Base-by-base conservation (phyloP, 1,140 invertebrate genomes). In the Drosophila athabasca region DNA sequence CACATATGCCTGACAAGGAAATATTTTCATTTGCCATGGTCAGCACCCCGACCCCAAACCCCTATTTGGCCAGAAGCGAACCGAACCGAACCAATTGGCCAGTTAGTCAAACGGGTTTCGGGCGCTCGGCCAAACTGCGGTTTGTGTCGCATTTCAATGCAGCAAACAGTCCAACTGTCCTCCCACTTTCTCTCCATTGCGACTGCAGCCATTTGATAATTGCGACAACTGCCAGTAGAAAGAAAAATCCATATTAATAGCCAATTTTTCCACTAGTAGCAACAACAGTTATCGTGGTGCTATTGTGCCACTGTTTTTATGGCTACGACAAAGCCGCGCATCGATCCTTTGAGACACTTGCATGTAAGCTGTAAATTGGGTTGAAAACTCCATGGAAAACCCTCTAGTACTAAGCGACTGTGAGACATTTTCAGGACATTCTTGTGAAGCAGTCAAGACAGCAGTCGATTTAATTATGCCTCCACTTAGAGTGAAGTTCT, bases 121-220 rank as follows among this genome's bases (percentile, higher is more conserved):
- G 82, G 82, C 82, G 62, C 62, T 46, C 50, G 50, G 75, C 82
- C 82, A 87, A 88, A 87, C 76, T 78, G 75, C 49, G 70, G 66
- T 62, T 74, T 82, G 51, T 57, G 76, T 69, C 83, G 75, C 82
- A 85, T 79, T 82, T 83, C 76, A 71, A 79, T 83, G 76, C 79
- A 75, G 76, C 76, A 72, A 59, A 51, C 51, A 53, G 62, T 83
- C 79, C 81, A 44, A 45, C 55, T 60, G 62, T 83, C 79, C 81
- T 55, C 60, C 54, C 62, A 73, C 55, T 72, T 51, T 59, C 50
- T 61, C 48, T 65, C 51, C 54, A 53, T 58, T 59, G 15, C 67
- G 55, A 52, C 61, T 76, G 59, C 64, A 64, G 61, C 50, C 75
- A 87, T 88, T 82, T 79, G 82, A 88, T 87, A 79, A 87, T 85